These are phyloP conservation scores for Dryocosmus kuriphilus DNA, from an alignment of 2,888 invertebrate genomes.

Conservation along the genomic window DNA sequence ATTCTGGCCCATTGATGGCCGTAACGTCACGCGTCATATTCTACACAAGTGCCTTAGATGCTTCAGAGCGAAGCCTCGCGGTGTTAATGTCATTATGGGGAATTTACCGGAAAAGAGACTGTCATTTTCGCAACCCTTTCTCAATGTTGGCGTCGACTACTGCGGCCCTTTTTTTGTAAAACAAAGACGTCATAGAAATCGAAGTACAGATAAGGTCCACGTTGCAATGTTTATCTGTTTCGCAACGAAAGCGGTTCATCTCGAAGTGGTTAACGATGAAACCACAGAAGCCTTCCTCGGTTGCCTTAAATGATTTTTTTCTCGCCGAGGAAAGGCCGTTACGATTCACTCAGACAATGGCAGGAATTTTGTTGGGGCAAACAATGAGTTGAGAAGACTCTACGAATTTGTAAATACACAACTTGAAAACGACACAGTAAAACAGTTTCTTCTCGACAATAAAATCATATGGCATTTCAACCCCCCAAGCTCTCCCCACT, in stretches of 20 bases:
- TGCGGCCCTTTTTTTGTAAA: conserved; percentile 60
- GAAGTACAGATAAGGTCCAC: conserved; percentile 43
- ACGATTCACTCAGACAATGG: conserved; percentile 65
- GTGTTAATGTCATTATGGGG: too few species aligned
- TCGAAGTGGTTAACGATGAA: conserved; percentile 63
- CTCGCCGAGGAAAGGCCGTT: conserved; percentile 60
- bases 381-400: too few species aligned
- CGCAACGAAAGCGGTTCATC: conserved; percentile 64
- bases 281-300: conserved; percentile 64
- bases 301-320: conserved; percentile 63
- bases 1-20: conserved; percentile 39
- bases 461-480: neutral
- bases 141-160: conserved; percentile 59
- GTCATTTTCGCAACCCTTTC: conserved; percentile 53
- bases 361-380: conserved; percentile 66
- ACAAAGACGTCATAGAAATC: conserved; percentile 53
- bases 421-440: too few species aligned
- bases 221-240: conserved; percentile 64
- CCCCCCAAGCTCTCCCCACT: neutral
- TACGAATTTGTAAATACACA: too few species aligned
- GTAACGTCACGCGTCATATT: neutral
- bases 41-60: conserved; percentile 13
- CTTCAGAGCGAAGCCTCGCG: too few species aligned
- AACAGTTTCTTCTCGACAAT: too few species aligned
- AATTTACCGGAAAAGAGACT: conserved; percentile 44